Evolutionary conservation across 1,140 invertebrate genomes (phyloP), one percentile per base, ranked within the genome.

Genomic region (Gonatopus flavifemur): DNA sequence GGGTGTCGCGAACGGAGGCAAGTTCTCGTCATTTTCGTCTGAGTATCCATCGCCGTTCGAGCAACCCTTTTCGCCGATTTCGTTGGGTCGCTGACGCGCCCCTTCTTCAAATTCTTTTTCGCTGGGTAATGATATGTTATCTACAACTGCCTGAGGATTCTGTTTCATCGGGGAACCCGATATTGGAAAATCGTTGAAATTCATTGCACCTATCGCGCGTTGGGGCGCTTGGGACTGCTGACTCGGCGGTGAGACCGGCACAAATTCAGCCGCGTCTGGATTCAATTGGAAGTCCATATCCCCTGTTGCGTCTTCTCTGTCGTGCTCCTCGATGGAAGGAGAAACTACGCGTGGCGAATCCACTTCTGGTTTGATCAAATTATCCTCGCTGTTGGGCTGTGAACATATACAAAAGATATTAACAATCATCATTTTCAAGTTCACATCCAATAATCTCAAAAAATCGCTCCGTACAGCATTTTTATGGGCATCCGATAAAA

Each of bases 221-320:
- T 53, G 58, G 2, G 68, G 59, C n/a, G n/a, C n/a, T 22, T 66
- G 37, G 1, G 56, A 67, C 1, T 77, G 68, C 20, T 74, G 77
- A n/a, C 73, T 66, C 15, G 80, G 80, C 1, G 84, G 83, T 9
- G 79, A 79, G 10, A 81, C 71, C 0, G 84, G 84, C 22, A 89
- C 78, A 60, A 89, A 89, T 66, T 87, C 86, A 2, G 84, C 84
- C 4, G 88, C 87, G 46, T 89, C 81, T 0, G 87, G 87, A 72
- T 89, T 89, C 56, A 88, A 64, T 36, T 84, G 85, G 33, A 85
- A 88, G 45, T 83, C 82, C 84, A 86, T 85, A 44, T 83, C 79
- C 82, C 80, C 37, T 46, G 47, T 7, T 52, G 38, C 1, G n/a
- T 70, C 54, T 4, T 47, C 13, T 31, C 5, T 22, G 4, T 21